Evolutionary conservation across 2,888 invertebrate genomes (phyloP).

Genomic region (Abrostola triplasia): DNA sequence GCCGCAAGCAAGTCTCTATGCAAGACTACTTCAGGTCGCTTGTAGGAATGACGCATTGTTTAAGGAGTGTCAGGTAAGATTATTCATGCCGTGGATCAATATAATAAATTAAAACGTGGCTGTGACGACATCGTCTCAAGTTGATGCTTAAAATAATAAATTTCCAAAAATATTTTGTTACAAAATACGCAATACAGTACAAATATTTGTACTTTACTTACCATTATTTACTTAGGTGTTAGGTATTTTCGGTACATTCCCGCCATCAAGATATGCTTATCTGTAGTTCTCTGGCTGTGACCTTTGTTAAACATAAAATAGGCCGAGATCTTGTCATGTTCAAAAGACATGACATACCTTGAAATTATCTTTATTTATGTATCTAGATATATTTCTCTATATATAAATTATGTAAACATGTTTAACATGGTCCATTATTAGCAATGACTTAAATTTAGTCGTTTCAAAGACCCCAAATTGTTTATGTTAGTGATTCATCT

Average conservation of each 20-base stretch:
- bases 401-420: background rate
- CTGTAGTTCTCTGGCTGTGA: conserved; percentile 6
- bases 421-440: background rate
- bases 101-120: background rate
- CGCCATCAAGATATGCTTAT: conserved; percentile 9
- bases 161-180: background rate
- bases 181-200: background rate
- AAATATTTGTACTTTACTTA: too few relatives aligned
- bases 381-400: too few relatives aligned
- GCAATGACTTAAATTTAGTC: background rate
- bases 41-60: conserved; percentile 21
- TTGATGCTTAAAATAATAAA: background rate
- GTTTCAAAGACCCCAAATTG: background rate
- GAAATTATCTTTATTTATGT: background rate
- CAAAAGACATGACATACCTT: conserved; percentile 2
- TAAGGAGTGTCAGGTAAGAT: conserved; percentile 12
- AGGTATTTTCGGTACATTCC: conserved; percentile 1
- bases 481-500: conserved; percentile 3
- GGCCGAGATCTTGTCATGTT: background rate
- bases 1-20: conserved; percentile 11
- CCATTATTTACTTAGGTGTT: conserved; percentile 2
- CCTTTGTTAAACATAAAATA: conserved; percentile 3
- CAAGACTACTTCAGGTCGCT: conserved; percentile 3
- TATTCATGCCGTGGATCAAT: conserved; percentile 2
- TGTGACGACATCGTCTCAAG: background rate